phyloP scores from a whole-genome alignment of 92 coral and sea anemone genomes.

The Siderastrea siderea region DNA sequence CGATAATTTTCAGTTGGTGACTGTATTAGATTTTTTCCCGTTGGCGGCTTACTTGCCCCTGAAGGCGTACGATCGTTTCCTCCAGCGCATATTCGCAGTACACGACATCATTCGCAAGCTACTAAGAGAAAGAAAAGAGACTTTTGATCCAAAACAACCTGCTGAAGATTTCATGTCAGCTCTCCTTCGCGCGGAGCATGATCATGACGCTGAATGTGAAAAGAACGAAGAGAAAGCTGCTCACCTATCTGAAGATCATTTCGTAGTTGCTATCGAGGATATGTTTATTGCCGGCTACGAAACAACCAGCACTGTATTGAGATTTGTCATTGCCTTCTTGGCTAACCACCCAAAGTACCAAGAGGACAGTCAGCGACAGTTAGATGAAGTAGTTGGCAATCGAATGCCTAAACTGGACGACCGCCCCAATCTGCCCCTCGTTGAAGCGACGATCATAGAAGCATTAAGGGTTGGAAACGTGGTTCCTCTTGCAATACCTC shows the following conservation, averaged over 20 bases:
- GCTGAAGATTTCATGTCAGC: constrained; percentile 38
- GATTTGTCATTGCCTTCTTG: constrained; percentile 54
- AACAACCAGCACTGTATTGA: constrained; percentile 64
- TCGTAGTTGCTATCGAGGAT: constrained; percentile 52
- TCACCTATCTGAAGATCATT: constrained; percentile 41
- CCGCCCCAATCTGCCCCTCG: constrained; percentile 54
- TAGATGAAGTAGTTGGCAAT: constrained; percentile 37
- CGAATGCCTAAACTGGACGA: constrained; percentile 44
- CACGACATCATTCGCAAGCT: constrained; percentile 34
- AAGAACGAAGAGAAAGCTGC: constrained; percentile 22
- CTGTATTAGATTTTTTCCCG: constrained; percentile 11
- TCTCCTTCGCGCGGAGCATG: constrained; percentile 28
- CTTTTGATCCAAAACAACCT: constrained; percentile 35
- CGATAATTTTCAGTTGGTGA: background rate
- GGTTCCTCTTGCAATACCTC: constrained; percentile 42
- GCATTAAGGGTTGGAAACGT: constrained; percentile 56
- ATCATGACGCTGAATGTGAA: background rate
- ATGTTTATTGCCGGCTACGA: constrained; percentile 69
- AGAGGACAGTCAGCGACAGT: constrained; percentile 50
- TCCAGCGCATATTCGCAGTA: background rate
- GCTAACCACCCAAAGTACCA: constrained; percentile 37
- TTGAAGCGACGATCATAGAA: constrained; percentile 64
- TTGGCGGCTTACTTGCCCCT: constrained; percentile 26
- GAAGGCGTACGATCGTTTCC: background rate
- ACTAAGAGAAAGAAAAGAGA: constrained; percentile 26